Evolutionary conservation across 2,797 vertebrate species (phyloP), one percentile per base, ranked within the genome.

Genomic region (Enteromius radiatus): DNA sequence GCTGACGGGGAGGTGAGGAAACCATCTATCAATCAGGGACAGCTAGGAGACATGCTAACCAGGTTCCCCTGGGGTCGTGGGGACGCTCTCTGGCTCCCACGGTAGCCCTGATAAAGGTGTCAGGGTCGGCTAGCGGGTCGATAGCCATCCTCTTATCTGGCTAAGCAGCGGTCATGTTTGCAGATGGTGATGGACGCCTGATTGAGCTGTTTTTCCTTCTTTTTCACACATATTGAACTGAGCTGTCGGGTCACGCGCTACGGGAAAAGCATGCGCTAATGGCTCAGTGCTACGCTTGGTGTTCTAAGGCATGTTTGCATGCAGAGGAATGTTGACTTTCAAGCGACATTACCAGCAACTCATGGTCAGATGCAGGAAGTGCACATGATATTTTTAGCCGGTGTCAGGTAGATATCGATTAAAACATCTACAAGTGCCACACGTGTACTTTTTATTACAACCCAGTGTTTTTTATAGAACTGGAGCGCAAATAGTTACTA

Each of bases 1-100:
- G 70, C 64, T 93, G 84, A 45, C 91, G 88, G 71, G 84, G 54
- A 83, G 82, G 92, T 89, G 89, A 87, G 82, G 89, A 93, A 93
- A 91, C 84, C 82, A 93, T 91, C 83, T 78, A 86, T 92, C 28
- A 41, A 19, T 10, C 76, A 1, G 41, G 23, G 74, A 61, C 74
- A 11, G 74, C 74, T 3, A 21, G 52, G 52, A 43, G 41, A 76
- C 38, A 21, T 2, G 56, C 54, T 45, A 38, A 74, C 82, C 78
- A 49, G 31, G 26, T 74, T 84, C 76, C 68, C 64, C 78, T 19
- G 47, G 45, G 52, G 78, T 76, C 28, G n/a, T 38, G 59, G 74
- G 79, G 67, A 73, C 38, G 78, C 36, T 90, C 88, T 84, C 76
- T 71, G 36, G 83, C 74, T 70, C 84, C 61, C 80, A 85, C 85